Percentiles rank a stretch among this genome's conserved stretches.
Conservation (phyloP, 2,888 invertebrate species). For the Agonum fuliginosum region DNA sequence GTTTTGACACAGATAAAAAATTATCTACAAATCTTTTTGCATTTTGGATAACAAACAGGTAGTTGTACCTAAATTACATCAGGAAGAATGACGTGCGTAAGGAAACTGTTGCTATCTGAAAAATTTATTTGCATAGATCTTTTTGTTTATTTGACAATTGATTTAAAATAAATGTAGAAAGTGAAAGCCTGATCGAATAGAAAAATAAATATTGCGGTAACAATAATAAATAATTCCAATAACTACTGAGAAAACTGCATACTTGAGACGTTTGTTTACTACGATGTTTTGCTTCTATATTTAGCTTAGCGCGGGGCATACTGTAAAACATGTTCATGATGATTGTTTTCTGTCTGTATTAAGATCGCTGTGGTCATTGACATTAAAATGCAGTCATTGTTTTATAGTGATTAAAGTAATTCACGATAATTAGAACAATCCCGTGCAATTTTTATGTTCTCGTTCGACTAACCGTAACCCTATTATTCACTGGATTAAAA, state of each 20-base stretch:
- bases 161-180: slow-evolving; percentile 35
- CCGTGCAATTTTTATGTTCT: slow-evolving; percentile 15
- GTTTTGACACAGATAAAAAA: neutral
- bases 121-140: neutral
- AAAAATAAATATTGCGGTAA: slow-evolving; percentile 22
- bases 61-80: neutral
- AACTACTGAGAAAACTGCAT: slow-evolving; percentile 42
- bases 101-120: neutral
- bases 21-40: neutral
- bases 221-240: slow-evolving; percentile 23
- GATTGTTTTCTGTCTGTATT: slow-evolving; percentile 50
- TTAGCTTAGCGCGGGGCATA: slow-evolving; percentile 30
- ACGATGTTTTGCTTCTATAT: slow-evolving; percentile 48
- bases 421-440: slow-evolving; percentile 1
- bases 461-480: neutral
- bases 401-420: slow-evolving; percentile 3
- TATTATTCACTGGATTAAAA: slow-evolving; percentile 3
- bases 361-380: slow-evolving; percentile 51
- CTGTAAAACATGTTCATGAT: slow-evolving; percentile 27
- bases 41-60: neutral
- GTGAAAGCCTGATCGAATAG: slow-evolving; percentile 31
- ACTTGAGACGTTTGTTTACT: slow-evolving; percentile 33
- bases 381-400: slow-evolving; percentile 21
- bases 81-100: slow-evolving; percentile 5
- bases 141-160: neutral